A percentile compares a stretch with the other conserved stretches of the same genome.
phyloP scores from a whole-genome alignment of 2,797 vertebrate genomes.

The Amblyraja radiata region DNA sequence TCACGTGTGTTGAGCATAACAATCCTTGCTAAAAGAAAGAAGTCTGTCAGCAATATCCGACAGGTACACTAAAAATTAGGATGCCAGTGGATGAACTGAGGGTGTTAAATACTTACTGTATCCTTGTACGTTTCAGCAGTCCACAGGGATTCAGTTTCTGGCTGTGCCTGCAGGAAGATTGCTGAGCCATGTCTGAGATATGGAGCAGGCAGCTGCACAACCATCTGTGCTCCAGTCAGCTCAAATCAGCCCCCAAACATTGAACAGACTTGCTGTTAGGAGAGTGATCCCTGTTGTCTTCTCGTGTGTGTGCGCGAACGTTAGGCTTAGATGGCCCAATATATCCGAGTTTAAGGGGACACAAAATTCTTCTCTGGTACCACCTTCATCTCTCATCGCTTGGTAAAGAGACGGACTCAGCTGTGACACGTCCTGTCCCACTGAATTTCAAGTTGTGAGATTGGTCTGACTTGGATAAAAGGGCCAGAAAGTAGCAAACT shows the following conservation, averaged over 20 bases:
- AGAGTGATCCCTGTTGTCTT: neutral
- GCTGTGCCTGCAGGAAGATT: neutral
- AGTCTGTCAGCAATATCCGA: neutral
- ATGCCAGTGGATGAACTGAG: neutral
- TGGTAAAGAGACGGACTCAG: neutral
- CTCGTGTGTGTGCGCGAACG: neutral
- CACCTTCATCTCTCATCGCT: neutral
- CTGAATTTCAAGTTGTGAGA: neutral
- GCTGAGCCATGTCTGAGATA: neutral
- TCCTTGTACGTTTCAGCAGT: neutral
- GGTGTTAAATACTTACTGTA: neutral
- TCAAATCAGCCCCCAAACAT: neutral
- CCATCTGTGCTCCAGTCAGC: slow-evolving; percentile 6
- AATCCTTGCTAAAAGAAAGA: neutral
- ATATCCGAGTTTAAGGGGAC: neutral
- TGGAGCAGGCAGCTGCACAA: neutral
- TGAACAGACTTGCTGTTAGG: neutral
- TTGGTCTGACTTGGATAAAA: neutral
- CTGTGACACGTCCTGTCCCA: neutral
- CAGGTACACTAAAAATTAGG: neutral
- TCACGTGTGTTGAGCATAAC: no score
- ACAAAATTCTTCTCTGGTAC: neutral
- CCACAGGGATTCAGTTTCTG: neutral
- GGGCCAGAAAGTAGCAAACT: neutral
- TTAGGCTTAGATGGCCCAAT: neutral